phyloP scores from a whole-genome alignment of 2,888 invertebrate genomes.

The Phorcus lineatus region DNA sequence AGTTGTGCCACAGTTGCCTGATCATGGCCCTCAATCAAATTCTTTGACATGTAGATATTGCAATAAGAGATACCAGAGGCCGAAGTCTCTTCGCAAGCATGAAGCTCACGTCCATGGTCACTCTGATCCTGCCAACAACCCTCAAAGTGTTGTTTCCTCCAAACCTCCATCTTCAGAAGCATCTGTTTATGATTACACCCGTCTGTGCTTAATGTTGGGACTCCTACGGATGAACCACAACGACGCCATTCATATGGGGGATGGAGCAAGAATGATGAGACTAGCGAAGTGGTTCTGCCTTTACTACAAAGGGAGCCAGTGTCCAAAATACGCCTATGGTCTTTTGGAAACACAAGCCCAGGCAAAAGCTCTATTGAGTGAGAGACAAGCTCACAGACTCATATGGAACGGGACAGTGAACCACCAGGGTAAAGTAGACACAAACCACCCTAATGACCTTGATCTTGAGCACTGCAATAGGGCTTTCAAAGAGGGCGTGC shows the following conservation, averaged over 20 bases:
- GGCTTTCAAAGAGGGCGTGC: neutral
- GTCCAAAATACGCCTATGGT: too few relatives aligned
- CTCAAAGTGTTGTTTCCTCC: neutral
- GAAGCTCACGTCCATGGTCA: neutral
- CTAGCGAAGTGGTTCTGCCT: neutral
- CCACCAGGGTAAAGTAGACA: neutral
- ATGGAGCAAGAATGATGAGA: neutral
- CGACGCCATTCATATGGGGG: neutral
- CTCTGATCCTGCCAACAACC: neutral
- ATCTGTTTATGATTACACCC: neutral
- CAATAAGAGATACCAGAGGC: neutral
- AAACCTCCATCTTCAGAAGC: neutral
- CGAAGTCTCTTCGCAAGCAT: neutral
- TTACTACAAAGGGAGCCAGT: too few relatives aligned
- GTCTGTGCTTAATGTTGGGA: neutral
- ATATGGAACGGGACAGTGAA: neutral
- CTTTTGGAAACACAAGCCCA: too few relatives aligned
- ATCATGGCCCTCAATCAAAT: neutral
- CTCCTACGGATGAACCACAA: neutral
- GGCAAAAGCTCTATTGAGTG: too few relatives aligned
- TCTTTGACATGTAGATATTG: neutral
- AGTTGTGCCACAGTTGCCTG: neutral
- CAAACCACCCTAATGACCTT: neutral
- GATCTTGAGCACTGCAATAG: neutral
- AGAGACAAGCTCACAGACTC: neutral